Evolutionary conservation across 2,888 invertebrate species (phyloP), one percentile per base, ranked within the genome.

Genomic region (Aspidiotus rigidus): DNA sequence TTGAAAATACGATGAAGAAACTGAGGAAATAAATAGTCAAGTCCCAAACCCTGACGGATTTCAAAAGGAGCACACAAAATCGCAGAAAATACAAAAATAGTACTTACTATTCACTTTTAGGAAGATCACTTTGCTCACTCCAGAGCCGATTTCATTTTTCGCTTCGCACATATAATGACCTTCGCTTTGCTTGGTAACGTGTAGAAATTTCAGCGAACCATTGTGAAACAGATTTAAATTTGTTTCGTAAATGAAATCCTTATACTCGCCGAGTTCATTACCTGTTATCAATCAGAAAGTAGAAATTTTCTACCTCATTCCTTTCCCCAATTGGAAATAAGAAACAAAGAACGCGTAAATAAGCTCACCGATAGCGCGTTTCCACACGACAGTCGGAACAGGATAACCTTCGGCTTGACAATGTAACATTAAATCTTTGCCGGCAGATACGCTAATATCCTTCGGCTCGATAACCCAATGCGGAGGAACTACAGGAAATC

Each of bases 331-430:
- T 49, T 28, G 60, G 28, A 13, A 39, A 57, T 40, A 44, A 8
- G 41, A 49, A 49, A 49, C 49, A n/a, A 49, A 7, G 54, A 17
- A 15, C 49, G 49, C 49, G 49, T 7, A 44, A 28, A 10, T 56
- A 15, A 49, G n/a, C 49, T 49, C 49, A 83, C 93, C 93, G 71
- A 88, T 87, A 41, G 92, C 90, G 78, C 91, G 90, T 74, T 88
- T 88, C 94, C 95, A 95, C 10, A 88, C 89, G 66, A 94, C 88
- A 8, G 83, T 82, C 6, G 94, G 94, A 72, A 87, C 87, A 0
- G 95, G 95, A 79, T 93, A 94, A 1, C 95, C 95, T 71, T 92
- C 89, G 0, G 93, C 93, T 78, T 90, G 89, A 77, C 95, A 95
- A 77, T 92, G 88, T 57, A 95, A 80, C 16, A 86, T 85, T 28